Conservation (phyloP, 2,888 invertebrate genomes). For the Therioaphis trifolii region DNA sequence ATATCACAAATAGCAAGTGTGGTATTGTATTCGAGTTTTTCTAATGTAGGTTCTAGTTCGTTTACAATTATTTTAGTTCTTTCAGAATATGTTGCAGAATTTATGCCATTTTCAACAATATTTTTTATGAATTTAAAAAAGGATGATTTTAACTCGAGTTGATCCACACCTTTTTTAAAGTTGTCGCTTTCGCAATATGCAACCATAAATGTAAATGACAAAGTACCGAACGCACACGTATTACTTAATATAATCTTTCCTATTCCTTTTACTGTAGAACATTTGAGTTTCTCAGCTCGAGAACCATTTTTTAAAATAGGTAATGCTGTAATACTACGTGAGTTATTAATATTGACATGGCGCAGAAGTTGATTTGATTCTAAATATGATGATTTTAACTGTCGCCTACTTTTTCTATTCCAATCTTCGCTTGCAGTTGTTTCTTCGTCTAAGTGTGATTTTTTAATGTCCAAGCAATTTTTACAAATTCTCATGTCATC, state of each 20-base stretch:
- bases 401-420: no score
- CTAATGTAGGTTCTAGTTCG: not conserved
- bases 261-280: not conserved
- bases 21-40: not conserved
- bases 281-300: slow-evolving; percentile 14
- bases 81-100: no score
- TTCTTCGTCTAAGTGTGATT: no score
- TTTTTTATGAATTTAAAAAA: no score
- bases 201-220: not conserved
- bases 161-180: not conserved
- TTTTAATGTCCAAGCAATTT: no score
- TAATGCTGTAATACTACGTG: not conserved
- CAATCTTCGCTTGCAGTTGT: no score
- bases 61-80: not conserved
- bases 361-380: not conserved
- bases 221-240: not conserved
- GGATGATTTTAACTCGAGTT: not conserved
- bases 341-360: slow-evolving; percentile 11
- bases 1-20: no score
- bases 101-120: no score
- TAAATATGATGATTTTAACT: not conserved
- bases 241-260: slow-evolving; percentile 5
- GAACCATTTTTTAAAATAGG: slow-evolving; percentile 22
- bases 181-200: not conserved
- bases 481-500: no score